Evolutionary conservation across 2,113 vertebrate species (phyloP), one percentile per base, ranked within the genome.

Genomic region (Stegostoma tigrinum): DNA sequence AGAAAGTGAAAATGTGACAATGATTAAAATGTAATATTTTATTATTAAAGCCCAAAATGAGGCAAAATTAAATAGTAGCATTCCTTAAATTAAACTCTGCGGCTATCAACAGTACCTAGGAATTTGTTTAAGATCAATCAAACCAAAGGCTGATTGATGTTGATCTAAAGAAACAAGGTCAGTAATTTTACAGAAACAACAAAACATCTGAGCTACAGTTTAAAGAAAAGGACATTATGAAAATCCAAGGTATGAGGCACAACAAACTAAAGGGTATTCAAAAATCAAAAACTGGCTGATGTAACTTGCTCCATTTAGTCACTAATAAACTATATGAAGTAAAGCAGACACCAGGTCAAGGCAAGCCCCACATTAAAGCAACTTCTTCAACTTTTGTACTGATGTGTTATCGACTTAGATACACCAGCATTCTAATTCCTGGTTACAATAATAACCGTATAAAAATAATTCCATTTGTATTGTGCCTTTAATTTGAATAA

Each of bases 201-300:
- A 72, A 95, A 95, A 95, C 94, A 72, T 95, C 94, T 34, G 94
- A 95, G 68, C 14, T 34, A 95, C 10, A 72, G 27, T 95, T 70
- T 52, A 48, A 95, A 94, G 91, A 94, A 94, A 95, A 95, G 94
- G 24, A 48, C 68, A 72, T 27, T 52, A 45, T 52, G 5, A 12
- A 70, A 48, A 91, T 21, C 8, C 24, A 72, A 48, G 68, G 45
- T 72, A 45, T 42, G 27, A 72, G 94, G 27, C 27, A 95, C 45
- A 45, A 14, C 94, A 52, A 72, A 95, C 30, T 95, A 75, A 95
- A 52, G 27, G 2, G 42, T 48, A 23, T 72, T 95, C 66, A 70
- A 95, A 95, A 70, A 45, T 45, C 45, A 95, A 95, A 45, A 27
- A 30, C 30, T 42, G 38, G 93, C 93, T 95, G 93, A 95, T 72